These are phyloP conservation scores for Cyrtonyx montezumae DNA, from an alignment of 2,113 vertebrate species.

Conservation along the genomic window DNA sequence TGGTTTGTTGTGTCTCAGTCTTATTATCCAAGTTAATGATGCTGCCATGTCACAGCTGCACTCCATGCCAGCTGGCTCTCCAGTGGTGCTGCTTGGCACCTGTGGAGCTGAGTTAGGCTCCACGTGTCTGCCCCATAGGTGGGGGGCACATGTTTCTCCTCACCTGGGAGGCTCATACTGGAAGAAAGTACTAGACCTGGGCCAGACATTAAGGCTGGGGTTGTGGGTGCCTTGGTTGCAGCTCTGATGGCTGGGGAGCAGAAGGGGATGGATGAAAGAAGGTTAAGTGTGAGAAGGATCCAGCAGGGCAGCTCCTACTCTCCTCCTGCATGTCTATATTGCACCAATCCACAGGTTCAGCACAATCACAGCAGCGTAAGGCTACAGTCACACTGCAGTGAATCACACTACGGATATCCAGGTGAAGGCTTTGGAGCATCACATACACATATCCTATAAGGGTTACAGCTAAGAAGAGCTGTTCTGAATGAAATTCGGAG, in stretches of 20 bases:
- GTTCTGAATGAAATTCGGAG: background rate
- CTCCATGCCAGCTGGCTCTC: background rate
- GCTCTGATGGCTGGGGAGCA: background rate
- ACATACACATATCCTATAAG: rapidly evolving
- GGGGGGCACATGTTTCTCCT: background rate
- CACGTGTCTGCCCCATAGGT: background rate
- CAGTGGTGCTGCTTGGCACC: background rate
- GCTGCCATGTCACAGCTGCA: background rate
- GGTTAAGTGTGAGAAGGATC: background rate
- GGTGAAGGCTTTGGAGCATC: background rate
- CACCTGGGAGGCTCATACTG: background rate
- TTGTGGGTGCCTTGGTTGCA: too few species aligned
- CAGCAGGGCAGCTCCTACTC: background rate
- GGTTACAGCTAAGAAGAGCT: background rate
- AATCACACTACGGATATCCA: background rate
- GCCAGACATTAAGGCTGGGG: rapidly evolving
- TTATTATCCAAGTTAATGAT: slow-evolving; percentile 2
- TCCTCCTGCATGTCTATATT: background rate
- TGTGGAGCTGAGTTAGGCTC: background rate
- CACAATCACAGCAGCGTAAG: background rate
- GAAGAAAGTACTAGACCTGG: background rate
- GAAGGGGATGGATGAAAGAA: background rate
- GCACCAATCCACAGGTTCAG: background rate
- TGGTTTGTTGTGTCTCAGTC: background rate
- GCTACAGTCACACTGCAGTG: rapidly evolving